These are phyloP conservation scores for Neolamprologus caudopunctatus DNA, from an alignment of 2,113 vertebrate genomes.

Conservation along the genomic window DNA sequence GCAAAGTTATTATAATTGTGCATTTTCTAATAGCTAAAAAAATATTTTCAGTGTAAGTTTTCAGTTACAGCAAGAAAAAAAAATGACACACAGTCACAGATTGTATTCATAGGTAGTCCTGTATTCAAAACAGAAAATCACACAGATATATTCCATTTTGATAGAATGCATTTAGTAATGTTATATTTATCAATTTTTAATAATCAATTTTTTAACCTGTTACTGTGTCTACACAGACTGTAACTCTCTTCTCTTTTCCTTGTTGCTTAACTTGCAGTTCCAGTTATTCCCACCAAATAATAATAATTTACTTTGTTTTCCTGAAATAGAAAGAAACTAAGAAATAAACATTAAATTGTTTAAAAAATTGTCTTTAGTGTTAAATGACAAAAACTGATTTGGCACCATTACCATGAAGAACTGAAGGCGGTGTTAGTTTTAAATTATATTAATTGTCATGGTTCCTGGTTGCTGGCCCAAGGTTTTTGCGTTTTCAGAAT, in stretches of 20 bases:
- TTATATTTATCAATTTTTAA: neutral
- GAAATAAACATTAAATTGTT: neutral
- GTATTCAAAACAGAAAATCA: neutral
- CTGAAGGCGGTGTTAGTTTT: neutral
- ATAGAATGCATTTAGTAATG: neutral
- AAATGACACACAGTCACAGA: neutral
- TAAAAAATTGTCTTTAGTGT: neutral
- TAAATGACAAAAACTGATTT: neutral
- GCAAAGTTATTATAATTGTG: neutral
- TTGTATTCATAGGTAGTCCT: neutral
- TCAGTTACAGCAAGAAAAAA: neutral
- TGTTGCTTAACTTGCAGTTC: neutral
- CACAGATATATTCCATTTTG: neutral
- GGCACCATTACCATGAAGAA: neutral
- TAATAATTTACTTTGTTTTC: neutral
- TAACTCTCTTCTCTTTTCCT: neutral
- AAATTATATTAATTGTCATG: neutral
- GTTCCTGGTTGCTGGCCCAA: neutral
- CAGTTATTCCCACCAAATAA: neutral
- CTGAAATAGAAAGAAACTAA: neutral
- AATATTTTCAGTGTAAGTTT: neutral
- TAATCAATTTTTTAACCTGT: neutral
- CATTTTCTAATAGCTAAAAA: neutral
- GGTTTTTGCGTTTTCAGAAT: neutral
- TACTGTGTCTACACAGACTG: neutral